Base-by-base conservation (phyloP, 2,113 vertebrate species). In the Pristiophorus japonicus region DNA sequence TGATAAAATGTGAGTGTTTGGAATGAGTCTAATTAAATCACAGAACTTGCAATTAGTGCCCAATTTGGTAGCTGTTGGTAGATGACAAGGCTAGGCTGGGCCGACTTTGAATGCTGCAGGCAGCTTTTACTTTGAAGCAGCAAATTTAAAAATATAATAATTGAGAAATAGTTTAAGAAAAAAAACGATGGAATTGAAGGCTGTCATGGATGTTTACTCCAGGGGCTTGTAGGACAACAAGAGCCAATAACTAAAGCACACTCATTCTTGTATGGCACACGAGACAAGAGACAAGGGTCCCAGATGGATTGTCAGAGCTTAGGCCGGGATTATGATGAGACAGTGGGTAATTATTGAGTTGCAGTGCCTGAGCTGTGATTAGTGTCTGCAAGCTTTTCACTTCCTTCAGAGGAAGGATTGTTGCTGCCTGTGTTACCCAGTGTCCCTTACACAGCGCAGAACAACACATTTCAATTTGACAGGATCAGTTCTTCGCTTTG, bases 301-400 rank as follows among this genome's bases (percentile, higher is more conserved):
- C 98, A 98, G 98, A 98, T 99, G 98, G 99, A 98, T 98, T 98
- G 98, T 97, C 98, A 98, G 97, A 98, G 98, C 98, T 99, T 98
- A 99, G 98, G 98, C 98, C 98, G 97, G 98, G 98, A 99, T 99
- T 99, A 99, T 98, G 98, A 98, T 98, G 98, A 98, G 98, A 98
- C 98, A 97, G 98, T 98, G 97, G 98, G 98, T 98, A 98, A 98
- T 98, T 98, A 98, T 98, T 98, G 98, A 98, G 98, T 98, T 98
- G 98, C 97, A 97, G 98, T 97, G 98, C 98, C 98, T 98, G 98
- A 98, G 97, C 97, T 95, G 97, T 98, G 98, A 99, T 98, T 98
- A 98, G 96, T 98, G 98, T 98, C 97, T 97, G 97, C 97, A 97
- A 97, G 97, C 97, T 96, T 97, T 97, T 97, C 97, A 96, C 97